phyloP scores from a whole-genome alignment of 2,888 invertebrate genomes.

The Panzeria rudis region DNA sequence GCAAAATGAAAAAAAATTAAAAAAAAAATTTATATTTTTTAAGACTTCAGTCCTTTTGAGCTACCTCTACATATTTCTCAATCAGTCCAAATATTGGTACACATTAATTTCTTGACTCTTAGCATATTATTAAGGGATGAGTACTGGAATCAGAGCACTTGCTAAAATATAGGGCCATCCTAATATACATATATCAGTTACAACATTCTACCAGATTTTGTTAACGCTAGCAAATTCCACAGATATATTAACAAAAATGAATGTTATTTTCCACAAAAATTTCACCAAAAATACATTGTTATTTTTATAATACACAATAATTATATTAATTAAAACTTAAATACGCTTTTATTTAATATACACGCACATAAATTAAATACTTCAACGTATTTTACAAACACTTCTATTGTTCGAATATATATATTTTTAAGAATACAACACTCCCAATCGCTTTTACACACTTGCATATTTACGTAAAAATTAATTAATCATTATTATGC shows the following conservation, averaged over 20 bases:
- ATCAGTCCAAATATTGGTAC: too few relatives aligned
- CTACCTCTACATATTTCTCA: too few relatives aligned
- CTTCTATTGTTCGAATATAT: not conserved
- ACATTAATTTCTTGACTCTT: too few relatives aligned
- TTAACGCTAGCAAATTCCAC: not conserved
- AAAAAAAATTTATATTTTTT: too few relatives aligned
- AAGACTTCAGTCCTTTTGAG: too few relatives aligned
- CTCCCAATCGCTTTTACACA: not conserved
- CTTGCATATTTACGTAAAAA: not conserved
- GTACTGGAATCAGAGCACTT: too few relatives aligned
- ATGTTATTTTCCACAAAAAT: not conserved
- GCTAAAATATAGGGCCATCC: too few relatives aligned
- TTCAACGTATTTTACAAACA: not conserved
- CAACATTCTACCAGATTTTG: too few relatives aligned
- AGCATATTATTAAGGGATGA: too few relatives aligned
- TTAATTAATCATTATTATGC: constrained; percentile 52
- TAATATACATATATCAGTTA: too few relatives aligned
- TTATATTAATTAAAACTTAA: constrained; percentile 32
- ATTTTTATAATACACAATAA: not conserved
- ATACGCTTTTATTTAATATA: constrained; percentile 14
- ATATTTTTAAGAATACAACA: constrained; percentile 34
- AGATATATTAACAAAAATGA: not conserved
- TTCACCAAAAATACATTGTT: not conserved
- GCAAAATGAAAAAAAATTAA: too few relatives aligned
- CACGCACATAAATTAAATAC: not conserved